Evolutionary conservation across 2,888 invertebrate species (phyloP).

Genomic region (Caenorhabditis panamensis): DNA sequence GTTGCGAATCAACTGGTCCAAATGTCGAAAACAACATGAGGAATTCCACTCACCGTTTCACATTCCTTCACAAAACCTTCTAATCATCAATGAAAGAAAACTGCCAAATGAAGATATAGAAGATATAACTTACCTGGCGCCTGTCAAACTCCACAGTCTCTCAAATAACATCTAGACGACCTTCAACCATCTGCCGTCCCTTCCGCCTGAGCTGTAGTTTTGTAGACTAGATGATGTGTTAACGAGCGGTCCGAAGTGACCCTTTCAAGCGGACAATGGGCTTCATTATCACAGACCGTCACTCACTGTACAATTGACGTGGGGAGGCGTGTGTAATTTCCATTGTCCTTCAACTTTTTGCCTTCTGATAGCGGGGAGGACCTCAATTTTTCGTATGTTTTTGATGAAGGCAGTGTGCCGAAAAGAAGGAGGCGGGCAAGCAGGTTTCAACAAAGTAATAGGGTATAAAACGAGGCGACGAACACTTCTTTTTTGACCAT

Average conservation of each 20-base stretch:
- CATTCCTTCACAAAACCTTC: no score
- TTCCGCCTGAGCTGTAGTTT: constrained; percentile 2
- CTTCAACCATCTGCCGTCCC: background rate
- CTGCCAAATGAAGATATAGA: background rate
- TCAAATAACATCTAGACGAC: constrained; percentile 3
- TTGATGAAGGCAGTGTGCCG: constrained; percentile 9
- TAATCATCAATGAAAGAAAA: no score
- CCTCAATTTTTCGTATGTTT: constrained; percentile 15
- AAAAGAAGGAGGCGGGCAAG: constrained; percentile 1
- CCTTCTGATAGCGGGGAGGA: background rate
- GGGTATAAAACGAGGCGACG: constrained; percentile 18
- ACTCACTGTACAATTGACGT: background rate
- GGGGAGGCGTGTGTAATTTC: constrained; percentile 10
- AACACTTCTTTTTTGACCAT: constrained; percentile 20
- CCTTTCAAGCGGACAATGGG: constrained; percentile 2
- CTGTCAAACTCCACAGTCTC: background rate
- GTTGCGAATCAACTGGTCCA: no score
- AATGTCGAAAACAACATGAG: no score
- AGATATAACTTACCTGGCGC: background rate
- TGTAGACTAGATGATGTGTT: constrained; percentile 9
- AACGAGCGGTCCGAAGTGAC: constrained; percentile 1
- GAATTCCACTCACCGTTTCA: no score
- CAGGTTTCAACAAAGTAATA: constrained; percentile 16
- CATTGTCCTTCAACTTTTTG: constrained; percentile 3
- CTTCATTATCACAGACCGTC: constrained; percentile 3